Conservation (phyloP, 2,797 vertebrate genomes). For the Tokudaia muenninki region DNA sequence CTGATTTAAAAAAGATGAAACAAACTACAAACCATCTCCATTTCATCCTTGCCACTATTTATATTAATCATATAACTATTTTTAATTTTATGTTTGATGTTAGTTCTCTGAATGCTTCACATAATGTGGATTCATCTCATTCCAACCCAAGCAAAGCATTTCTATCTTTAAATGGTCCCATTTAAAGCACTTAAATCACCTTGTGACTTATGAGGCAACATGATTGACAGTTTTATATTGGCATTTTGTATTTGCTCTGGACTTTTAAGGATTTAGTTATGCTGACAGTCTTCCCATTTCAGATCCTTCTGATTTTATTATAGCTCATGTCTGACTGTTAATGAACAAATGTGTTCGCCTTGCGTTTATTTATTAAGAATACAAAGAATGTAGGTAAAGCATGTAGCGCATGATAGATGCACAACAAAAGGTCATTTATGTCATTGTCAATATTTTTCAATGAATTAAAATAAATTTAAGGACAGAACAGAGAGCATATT, state of each 20-base stretch:
- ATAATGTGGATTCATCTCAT: neutral
- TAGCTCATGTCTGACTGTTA: neutral
- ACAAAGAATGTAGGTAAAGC: neutral
- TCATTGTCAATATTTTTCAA: neutral
- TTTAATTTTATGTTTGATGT: neutral
- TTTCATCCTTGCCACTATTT: conserved; percentile 15
- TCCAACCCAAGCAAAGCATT: neutral
- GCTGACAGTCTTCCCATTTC: neutral
- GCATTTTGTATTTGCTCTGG: neutral
- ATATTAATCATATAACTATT: neutral
- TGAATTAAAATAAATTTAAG: conserved; percentile 38
- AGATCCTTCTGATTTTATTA: conserved; percentile 29
- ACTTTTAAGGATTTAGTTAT: conserved; percentile 48
- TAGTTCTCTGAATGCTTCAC: neutral
- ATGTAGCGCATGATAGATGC: neutral
- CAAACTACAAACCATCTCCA: neutral
- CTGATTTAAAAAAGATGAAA: conserved; percentile 26
- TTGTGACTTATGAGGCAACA: neutral
- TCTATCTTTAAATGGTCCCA: conserved; percentile 14
- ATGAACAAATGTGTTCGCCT: neutral
- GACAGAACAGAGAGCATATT: neutral
- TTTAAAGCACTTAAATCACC: neutral
- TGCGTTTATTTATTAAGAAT: conserved; percentile 31
- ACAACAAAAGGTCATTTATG: neutral
- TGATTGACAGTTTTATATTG: neutral